Percentiles rank a stretch among this genome's conserved stretches.
Evolutionary conservation across 2,888 invertebrate species (phyloP).

Genomic region (Icerya purchasi): DNA sequence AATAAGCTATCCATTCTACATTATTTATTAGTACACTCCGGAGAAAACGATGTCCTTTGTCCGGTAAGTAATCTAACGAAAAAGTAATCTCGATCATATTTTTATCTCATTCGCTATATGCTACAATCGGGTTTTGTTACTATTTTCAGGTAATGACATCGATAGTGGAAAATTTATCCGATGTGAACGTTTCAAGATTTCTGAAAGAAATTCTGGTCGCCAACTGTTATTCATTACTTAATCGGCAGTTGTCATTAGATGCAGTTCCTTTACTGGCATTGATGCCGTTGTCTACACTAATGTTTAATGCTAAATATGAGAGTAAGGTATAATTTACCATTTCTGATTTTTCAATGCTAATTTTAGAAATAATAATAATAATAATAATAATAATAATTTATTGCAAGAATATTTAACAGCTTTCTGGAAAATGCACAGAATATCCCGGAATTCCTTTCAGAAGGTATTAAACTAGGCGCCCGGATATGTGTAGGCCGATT

Average conservation of each 20-base stretch:
- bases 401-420: too few relatives aligned
- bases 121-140: neutral
- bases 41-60: conserved; percentile 49
- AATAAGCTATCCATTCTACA: conserved; percentile 54
- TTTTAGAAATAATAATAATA: too few relatives aligned
- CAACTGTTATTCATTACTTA: conserved; percentile 45
- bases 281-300: conserved; percentile 42
- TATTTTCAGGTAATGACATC: conserved; percentile 19
- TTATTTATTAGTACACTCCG: conserved; percentile 54
- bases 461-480: too few relatives aligned
- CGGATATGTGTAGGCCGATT: too few relatives aligned
- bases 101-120: neutral
- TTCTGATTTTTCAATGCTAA: too few relatives aligned
- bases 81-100: neutral
- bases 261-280: conserved; percentile 43
- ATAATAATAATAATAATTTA: too few relatives aligned
- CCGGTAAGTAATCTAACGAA: conserved; percentile 32
- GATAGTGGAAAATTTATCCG: conserved; percentile 24
- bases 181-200: conserved; percentile 39
- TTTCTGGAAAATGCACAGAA: too few relatives aligned
- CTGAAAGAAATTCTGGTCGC: conserved; percentile 65
- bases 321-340: too few relatives aligned
- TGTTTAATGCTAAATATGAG: neutral
- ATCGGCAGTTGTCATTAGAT: conserved; percentile 48
- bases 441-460: too few relatives aligned